Evolutionary conservation across 1,140 invertebrate genomes (phyloP).

Genomic region (Contarinia nasturtii): DNA sequence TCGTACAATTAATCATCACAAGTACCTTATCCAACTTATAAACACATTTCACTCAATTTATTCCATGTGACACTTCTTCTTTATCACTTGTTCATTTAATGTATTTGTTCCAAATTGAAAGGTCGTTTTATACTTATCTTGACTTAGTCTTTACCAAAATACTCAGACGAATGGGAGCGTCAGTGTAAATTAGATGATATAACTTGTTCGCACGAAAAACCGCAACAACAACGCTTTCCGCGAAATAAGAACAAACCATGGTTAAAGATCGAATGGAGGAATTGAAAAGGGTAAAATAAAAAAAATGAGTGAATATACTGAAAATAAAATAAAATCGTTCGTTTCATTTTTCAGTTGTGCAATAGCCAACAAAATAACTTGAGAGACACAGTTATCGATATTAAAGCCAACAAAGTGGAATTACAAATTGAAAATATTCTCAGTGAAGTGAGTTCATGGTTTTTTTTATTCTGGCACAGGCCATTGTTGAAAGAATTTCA

Average conservation of each 20-base stretch:
- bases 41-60: no score
- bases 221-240: neutral
- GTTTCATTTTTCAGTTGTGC: neutral
- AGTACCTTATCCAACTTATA: no score
- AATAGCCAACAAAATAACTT: neutral
- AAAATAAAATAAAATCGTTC: neutral
- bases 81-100: no score
- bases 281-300: conserved; percentile 1
- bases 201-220: neutral
- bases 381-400: neutral
- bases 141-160: no score
- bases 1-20: no score
- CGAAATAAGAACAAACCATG: neutral
- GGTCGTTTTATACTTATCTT: no score
- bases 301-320: neutral
- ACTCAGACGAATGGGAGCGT: no score
- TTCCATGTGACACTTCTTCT: no score
- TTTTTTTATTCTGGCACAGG: neutral
- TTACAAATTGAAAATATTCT: neutral
- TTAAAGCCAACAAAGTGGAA: neutral
- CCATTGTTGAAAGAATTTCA: neutral
- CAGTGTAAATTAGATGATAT: no score
- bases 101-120: no score
- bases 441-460: neutral
- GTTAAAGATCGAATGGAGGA: neutral